A percentile compares a stretch with the other conserved stretches of the same genome.
Evolutionary conservation across 2,888 invertebrate species (phyloP).

Genomic region (Sphaerophoria taeniata): DNA sequence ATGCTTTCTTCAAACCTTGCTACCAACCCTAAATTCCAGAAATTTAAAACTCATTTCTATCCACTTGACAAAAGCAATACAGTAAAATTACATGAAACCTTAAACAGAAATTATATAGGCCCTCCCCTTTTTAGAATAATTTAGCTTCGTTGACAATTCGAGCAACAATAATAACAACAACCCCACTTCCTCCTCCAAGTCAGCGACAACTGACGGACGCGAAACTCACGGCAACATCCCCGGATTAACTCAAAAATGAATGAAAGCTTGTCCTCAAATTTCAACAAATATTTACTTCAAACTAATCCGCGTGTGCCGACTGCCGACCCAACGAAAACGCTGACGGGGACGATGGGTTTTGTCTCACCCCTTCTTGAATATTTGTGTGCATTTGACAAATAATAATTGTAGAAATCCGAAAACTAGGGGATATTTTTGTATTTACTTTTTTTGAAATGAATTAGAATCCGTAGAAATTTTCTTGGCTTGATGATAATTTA

Average conservation of each 20-base stretch:
- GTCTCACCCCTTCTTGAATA: not conserved
- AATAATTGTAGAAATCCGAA: conserved; percentile 38
- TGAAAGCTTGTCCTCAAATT: conserved; percentile 66
- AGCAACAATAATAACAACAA: conserved; percentile 8
- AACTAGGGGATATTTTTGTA: not conserved
- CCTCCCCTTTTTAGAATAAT: not conserved
- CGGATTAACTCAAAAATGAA: conserved; percentile 54
- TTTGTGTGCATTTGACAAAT: conserved; percentile 64
- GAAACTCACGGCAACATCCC: too few species aligned
- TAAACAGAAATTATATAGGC: conserved; percentile 7
- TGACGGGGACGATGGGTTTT: not conserved
- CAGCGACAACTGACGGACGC: not conserved
- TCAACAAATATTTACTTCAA: conserved; percentile 67
- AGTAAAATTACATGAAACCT: conserved; percentile 31
- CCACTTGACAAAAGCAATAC: conserved; percentile 40
- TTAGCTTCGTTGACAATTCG: not conserved
- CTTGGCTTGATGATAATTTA: conserved; percentile 52
- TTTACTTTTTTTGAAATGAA: conserved; percentile 47
- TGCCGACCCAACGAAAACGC: not conserved
- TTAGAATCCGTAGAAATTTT: conserved; percentile 27
- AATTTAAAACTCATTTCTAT: conserved; percentile 69
- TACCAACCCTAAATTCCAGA: not conserved
- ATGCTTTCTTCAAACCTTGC: not conserved
- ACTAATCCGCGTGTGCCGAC: conserved; percentile 55
- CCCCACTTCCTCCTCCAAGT: conserved; percentile 17